Evolutionary conservation across 2,888 invertebrate genomes (phyloP), one percentile per base, ranked within the genome.

Genomic region (Carabus problematicus): DNA sequence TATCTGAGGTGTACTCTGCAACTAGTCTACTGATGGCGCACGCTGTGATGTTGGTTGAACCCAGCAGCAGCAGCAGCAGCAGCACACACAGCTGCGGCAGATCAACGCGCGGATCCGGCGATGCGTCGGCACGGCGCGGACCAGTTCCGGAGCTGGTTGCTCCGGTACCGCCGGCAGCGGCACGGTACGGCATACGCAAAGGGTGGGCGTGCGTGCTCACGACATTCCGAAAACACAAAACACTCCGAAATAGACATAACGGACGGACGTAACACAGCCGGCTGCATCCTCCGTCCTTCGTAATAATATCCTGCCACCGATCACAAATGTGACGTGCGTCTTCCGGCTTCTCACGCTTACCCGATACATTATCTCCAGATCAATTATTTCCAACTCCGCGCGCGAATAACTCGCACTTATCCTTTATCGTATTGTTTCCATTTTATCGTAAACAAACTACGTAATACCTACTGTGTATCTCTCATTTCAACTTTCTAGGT

Each of bases 1-100:
- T 56, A 11, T 56, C 14, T 56, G 56, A 56, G 29, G 29, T 18
- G 18, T 56, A 29, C 56, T 39, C 67, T 68, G 67, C 67, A 68
- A 61, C 67, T 68, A 68, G 67, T 60, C 67, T 68, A 68, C 67
- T 68, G 59, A 56, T 11, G 56, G 39, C 39, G 56, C 56, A 39
- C 67, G 67, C 66, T 68, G 67, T 56, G 56, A 56, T 56, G 56
- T 56, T 40, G 56, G 39, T 56, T 40, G 56, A 39, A 14, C 40
- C 56, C 67, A 58, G 58, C 47, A 58, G 3, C n/a, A n/a, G n/a
- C n/a, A n/a, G n/a, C n/a, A n/a, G n/a, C 18, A 47, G 42, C 45
- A 49, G 40, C 49, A 11, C 55, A 9, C 56, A 29, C 56, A 56
- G 42, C 43, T 9, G 59, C 59, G 42, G 41, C 59, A 14, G 42